phyloP scores from a whole-genome alignment of 53 echinoderm and acorn worm species.

The Henricia sp. region DNA sequence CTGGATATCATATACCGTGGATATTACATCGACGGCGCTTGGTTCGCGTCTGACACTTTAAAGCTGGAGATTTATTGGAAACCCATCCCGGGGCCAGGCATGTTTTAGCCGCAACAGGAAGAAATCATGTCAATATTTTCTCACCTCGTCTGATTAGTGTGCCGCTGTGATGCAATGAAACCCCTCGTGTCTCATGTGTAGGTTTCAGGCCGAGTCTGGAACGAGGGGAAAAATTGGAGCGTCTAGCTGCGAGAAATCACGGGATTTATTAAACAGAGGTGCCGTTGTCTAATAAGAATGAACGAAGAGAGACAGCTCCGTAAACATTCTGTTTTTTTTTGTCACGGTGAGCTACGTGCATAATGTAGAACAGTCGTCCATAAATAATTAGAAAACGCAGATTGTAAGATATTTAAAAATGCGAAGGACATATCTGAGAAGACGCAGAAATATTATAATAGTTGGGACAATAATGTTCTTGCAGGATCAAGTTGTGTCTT shows the following conservation, averaged over 20 bases:
- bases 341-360: constrained; percentile 16
- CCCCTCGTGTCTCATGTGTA: background rate
- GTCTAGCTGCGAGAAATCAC: constrained; percentile 8
- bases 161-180: background rate
- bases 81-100: constrained; percentile 12
- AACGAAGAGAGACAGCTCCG: constrained; percentile 15
- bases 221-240: background rate
- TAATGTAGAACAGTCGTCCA: no score
- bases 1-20: constrained; percentile 45
- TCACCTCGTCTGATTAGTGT: constrained; percentile 56
- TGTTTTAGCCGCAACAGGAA: constrained; percentile 27
- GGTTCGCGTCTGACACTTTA: constrained; percentile 34
- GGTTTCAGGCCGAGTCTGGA: background rate
- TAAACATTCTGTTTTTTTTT: constrained; percentile 36
- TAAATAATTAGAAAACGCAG: no score
- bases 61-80: constrained; percentile 48
- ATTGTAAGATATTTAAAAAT: no score
- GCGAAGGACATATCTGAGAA: background rate
- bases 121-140: constrained; percentile 64
- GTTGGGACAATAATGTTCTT: no score
- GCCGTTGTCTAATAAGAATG: constrained; percentile 21
- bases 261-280: constrained; percentile 3
- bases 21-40: constrained; percentile 35
- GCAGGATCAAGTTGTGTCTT: no score
- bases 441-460: no score